Evolutionary conservation across 2,113 vertebrate species (phyloP).

Genomic region (Malurus cyaneus): DNA sequence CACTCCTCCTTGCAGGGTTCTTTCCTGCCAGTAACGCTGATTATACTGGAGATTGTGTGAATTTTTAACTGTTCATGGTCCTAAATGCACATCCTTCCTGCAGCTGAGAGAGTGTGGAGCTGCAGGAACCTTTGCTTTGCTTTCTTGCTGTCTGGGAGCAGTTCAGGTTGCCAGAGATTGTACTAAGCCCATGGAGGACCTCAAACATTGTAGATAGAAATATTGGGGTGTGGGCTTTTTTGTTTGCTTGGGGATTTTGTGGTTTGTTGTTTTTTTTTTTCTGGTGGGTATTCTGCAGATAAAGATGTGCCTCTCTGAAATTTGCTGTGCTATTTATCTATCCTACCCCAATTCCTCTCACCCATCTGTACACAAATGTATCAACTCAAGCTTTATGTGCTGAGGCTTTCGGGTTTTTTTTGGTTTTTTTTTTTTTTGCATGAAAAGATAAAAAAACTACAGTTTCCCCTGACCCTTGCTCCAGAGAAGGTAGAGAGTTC

Average conservation of each 20-base stretch:
- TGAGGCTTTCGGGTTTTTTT: neutral
- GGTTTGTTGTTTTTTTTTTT: too few species aligned
- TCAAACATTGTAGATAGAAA: neutral
- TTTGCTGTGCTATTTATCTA: neutral
- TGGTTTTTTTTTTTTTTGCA: neutral
- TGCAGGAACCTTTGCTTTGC: neutral
- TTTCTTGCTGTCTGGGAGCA: neutral
- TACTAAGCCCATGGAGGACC: neutral
- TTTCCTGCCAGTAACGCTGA: neutral
- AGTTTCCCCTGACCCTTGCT: neutral
- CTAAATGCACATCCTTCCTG: neutral
- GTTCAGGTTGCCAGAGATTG: neutral
- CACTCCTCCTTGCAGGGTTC: neutral
- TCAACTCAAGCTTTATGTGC: neutral
- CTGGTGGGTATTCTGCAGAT: neutral
- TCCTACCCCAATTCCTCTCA: neutral
- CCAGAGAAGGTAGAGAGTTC: neutral
- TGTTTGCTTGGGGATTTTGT: neutral
- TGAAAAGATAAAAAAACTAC: neutral
- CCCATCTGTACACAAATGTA: neutral
- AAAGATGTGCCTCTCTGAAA: neutral
- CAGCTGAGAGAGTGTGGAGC: neutral
- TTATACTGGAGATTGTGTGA: neutral
- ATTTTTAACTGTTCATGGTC: neutral
- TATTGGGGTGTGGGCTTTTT: too few species aligned